Percentiles rank a stretch among this genome's conserved stretches.
Conservation (phyloP, 2,113 vertebrate genomes). For the Sus scrofa region DNA sequence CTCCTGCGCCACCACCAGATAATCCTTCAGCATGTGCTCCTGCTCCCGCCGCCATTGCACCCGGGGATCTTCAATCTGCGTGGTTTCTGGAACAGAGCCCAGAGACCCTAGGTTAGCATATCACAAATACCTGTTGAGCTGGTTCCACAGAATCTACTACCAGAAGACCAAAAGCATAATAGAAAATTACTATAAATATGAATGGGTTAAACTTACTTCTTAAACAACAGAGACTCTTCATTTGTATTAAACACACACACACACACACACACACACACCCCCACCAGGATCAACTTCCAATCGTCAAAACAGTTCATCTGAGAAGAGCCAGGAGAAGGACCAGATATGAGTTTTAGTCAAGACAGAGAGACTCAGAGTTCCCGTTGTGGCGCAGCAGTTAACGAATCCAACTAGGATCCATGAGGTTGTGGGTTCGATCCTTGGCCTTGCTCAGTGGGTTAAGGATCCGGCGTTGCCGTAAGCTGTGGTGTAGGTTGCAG, state of each 20-base stretch:
- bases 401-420: no score
- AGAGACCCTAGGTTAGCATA: constrained; percentile 1
- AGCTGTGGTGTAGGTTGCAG: no score
- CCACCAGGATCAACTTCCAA: background rate
- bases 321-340: background rate
- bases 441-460: no score
- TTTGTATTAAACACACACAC: background rate
- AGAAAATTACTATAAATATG: background rate
- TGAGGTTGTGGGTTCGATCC: no score
- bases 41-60: constrained; percentile 97
- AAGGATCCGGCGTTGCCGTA: no score
- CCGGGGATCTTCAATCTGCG: constrained; percentile 98
- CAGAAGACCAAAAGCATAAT: background rate
- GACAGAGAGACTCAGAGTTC: background rate
- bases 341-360: background rate
- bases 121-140: no score
- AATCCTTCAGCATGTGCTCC: constrained; percentile 98
- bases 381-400: no score
- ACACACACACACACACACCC: background rate
- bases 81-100: constrained; percentile 89
- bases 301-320: background rate
- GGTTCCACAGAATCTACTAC: background rate
- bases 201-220: background rate
- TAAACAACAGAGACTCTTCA: background rate
- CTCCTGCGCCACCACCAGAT: constrained; percentile 96